These are phyloP conservation scores for Astreopora myriophthalma DNA, from an alignment of 64 coral and sea anemone genomes.

Conservation along the genomic window DNA sequence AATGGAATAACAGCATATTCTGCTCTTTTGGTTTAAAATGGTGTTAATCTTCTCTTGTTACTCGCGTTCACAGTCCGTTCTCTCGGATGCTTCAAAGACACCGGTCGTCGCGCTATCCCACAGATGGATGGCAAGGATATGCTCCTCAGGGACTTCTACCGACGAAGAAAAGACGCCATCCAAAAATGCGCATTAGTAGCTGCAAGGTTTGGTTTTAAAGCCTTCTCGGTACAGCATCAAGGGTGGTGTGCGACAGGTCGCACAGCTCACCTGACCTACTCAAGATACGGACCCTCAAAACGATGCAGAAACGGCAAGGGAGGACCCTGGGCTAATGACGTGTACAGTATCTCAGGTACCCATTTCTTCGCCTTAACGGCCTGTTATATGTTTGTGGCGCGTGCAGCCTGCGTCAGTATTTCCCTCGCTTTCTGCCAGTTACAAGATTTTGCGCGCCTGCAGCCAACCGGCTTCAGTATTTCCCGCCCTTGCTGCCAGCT, in stretches of 20 bases:
- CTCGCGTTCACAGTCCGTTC: not conserved
- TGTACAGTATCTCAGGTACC: not conserved
- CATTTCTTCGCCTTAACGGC: too few species aligned
- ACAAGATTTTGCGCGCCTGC: too few species aligned
- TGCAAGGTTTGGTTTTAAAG: not conserved
- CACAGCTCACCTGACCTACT: not conserved
- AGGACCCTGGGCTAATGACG: slow-evolving; percentile 23
- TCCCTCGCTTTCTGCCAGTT: not conserved
- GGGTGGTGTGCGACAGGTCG: slow-evolving; percentile 35
- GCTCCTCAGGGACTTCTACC: slow-evolving; percentile 13
- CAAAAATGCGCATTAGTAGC: slow-evolving; percentile 6
- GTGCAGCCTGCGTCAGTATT: not conserved
- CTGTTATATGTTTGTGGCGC: not conserved
- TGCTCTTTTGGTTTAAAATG: not conserved
- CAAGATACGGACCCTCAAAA: slow-evolving; percentile 6
- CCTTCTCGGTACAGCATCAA: slow-evolving; percentile 4
- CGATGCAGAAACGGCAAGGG: slow-evolving; percentile 25
- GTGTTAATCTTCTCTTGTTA: not conserved
- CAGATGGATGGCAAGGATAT: slow-evolving; percentile 45
- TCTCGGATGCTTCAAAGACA: slow-evolving; percentile 62
- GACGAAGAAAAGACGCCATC: slow-evolving; percentile 15
- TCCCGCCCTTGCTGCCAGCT: too few species aligned
- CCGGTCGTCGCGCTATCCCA: slow-evolving; percentile 37
- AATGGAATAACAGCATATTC: too few species aligned
- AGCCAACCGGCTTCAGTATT: not conserved